A percentile compares a stretch with the other conserved stretches of the same genome.
Evolutionary conservation across 2,113 vertebrate species (phyloP).

Genomic region (Danionella cerebrum): DNA sequence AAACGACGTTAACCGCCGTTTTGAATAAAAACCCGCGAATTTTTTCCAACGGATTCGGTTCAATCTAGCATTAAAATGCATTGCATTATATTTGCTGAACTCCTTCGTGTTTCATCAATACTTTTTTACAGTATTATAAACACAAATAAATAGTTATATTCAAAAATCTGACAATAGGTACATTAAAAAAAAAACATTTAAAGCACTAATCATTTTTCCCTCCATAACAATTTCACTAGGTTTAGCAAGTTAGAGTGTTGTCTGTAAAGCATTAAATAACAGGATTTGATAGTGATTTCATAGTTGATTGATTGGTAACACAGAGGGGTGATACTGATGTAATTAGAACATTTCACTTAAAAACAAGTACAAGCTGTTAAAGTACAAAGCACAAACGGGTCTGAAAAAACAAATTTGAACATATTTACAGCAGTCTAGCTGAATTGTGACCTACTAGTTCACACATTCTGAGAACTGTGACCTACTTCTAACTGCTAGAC

Average conservation of each 20-base stretch:
- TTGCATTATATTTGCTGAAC: too few relatives aligned
- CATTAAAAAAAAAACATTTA: too few relatives aligned
- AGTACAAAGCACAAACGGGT: background rate
- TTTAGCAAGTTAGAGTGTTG: background rate
- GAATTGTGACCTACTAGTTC: conserved; percentile 25
- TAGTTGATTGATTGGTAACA: background rate
- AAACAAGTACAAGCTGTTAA: background rate
- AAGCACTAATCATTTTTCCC: too few relatives aligned
- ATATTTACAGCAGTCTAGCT: conserved; percentile 1
- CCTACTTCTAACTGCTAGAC: conserved; percentile 23
- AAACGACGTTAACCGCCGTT: too few relatives aligned
- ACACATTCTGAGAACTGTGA: conserved; percentile 22
- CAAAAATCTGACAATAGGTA: too few relatives aligned
- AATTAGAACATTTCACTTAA: background rate
- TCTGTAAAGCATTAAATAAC: background rate
- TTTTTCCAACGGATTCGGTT: too few relatives aligned
- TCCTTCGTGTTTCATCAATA: too few relatives aligned
- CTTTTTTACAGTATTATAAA: too few relatives aligned
- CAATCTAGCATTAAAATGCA: too few relatives aligned
- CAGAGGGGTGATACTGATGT: background rate
- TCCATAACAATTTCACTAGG: background rate
- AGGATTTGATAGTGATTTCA: background rate
- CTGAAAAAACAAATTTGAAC: background rate
- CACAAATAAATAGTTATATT: too few relatives aligned
- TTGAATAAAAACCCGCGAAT: too few relatives aligned